A percentile compares a stretch with the other conserved stretches of the same genome.
phyloP scores from a whole-genome alignment of 2,797 vertebrate genomes.

The Catostomus latipinnis region DNA sequence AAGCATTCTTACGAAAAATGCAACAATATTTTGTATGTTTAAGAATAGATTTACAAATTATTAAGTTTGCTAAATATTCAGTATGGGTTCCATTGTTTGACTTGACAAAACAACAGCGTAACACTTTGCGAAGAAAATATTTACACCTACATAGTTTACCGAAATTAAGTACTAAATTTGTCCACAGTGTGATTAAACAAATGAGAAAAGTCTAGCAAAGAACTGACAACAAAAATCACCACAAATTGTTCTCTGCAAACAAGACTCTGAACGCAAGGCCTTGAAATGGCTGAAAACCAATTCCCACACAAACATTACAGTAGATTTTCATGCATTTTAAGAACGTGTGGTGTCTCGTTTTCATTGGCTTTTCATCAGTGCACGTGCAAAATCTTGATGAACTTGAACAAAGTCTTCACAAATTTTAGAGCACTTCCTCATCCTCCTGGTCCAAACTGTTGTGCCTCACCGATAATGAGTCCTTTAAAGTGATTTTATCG shows the following conservation, averaged over 20 bases:
- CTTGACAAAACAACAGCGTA: neutral
- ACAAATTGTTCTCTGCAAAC: neutral
- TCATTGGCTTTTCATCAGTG: neutral
- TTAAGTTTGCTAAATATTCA: no score
- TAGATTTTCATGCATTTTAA: conserved; percentile 10
- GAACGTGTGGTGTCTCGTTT: neutral
- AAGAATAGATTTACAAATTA: no score
- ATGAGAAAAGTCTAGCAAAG: neutral
- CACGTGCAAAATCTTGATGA: neutral
- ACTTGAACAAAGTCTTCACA: neutral
- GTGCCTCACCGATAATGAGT: conserved; percentile 25
- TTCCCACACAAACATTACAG: neutral
- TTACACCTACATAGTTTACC: neutral
- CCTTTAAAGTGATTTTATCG: conserved; percentile 26
- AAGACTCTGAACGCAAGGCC: neutral
- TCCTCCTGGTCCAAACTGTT: conserved; percentile 46
- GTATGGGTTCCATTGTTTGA: neutral
- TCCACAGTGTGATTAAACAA: neutral
- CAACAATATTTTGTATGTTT: no score
- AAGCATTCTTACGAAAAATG: no score
- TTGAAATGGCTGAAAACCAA: neutral
- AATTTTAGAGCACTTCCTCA: conserved; percentile 38
- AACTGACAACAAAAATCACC: neutral
- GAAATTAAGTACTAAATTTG: neutral
- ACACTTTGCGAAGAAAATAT: neutral